Evolutionary conservation across 2,888 invertebrate species (phyloP).

Genomic region (Neria commutata): DNA sequence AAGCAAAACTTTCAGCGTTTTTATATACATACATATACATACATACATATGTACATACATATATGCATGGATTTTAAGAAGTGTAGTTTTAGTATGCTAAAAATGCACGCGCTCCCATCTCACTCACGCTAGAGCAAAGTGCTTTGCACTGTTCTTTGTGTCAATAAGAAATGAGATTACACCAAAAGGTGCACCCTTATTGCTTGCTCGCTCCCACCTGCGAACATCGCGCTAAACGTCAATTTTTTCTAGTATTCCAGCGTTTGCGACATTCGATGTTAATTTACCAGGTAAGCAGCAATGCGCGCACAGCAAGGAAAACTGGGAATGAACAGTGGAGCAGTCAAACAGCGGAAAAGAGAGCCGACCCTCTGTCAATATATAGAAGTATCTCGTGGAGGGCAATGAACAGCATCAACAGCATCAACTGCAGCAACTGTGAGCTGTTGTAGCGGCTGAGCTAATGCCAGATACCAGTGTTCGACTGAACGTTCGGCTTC

Average conservation of each 20-base stretch:
- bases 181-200: background rate
- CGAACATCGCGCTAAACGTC: constrained; percentile 10
- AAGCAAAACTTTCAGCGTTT: too few species aligned
- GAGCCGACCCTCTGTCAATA: background rate
- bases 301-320: constrained; percentile 25
- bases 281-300: constrained; percentile 52
- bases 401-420: background rate
- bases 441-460: too few species aligned
- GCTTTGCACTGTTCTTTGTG: too few species aligned
- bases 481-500: too few species aligned
- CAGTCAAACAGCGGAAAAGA: background rate
- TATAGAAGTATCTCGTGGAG: background rate
- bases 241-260: constrained; percentile 43
- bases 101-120: too few species aligned
- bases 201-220: background rate
- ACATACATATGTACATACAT: too few species aligned
- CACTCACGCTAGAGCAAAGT: too few species aligned
- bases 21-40: too few species aligned
- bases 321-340: background rate
- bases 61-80: too few species aligned
- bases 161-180: too few species aligned
- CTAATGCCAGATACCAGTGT: too few species aligned
- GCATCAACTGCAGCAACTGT: background rate
- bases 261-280: constrained; percentile 63
- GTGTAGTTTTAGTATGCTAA: too few species aligned